Base-by-base conservation (phyloP, 2,797 vertebrate genomes). In the Tamandua tetradactyla region DNA sequence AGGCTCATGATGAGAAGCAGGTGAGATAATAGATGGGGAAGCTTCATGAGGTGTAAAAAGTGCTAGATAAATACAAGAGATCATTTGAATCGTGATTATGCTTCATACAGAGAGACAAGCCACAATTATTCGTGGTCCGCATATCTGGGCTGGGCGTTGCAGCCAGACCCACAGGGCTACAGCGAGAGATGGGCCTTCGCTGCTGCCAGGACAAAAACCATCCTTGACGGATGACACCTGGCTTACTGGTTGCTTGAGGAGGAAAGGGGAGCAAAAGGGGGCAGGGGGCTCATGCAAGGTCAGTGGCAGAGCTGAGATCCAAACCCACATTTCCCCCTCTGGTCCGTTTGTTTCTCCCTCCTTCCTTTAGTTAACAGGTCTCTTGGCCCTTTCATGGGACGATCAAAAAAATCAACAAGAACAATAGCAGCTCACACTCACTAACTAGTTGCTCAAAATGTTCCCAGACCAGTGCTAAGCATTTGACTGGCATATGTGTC, bases 21-120 rank as follows among this genome's bases (percentile, higher is more conserved):
- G 82, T 62, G 64, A 90, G 35, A 68, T 62, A 13, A 87, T n/a
- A 42, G 7, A 52, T 20, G 35, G 2, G 20, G 35, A 66, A 52
- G 22, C 25, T n/a, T 76, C 62, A 14, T 6, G 61, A 68, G 64
- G 62, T 75, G 20, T 68, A 87, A 68, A 95, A 79, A 81, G 49
- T 68, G 35, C 42, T 22, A 62, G 69, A 74, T 61, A 80, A 94
- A 93, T 32, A 76, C 52, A 74, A 35, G 52, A 52, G 68, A n/a
- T 79, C 40, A 75, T 90, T 27, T 82, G 42, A 89, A 75, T 68
- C 61, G 91, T 30, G n/a, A 68, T 78, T 37, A 55, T 4, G 2
- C 35, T 82, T 93, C 40, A 25, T 23, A 30, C 3, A 47, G 82
- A 61, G 44, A 61, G 44, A 71, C 10, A 89, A 79, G 44, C 52